Evolutionary conservation across 1,140 invertebrate genomes (phyloP), one percentile per base, ranked within the genome.

Genomic region (Eupeodes corollae): DNA sequence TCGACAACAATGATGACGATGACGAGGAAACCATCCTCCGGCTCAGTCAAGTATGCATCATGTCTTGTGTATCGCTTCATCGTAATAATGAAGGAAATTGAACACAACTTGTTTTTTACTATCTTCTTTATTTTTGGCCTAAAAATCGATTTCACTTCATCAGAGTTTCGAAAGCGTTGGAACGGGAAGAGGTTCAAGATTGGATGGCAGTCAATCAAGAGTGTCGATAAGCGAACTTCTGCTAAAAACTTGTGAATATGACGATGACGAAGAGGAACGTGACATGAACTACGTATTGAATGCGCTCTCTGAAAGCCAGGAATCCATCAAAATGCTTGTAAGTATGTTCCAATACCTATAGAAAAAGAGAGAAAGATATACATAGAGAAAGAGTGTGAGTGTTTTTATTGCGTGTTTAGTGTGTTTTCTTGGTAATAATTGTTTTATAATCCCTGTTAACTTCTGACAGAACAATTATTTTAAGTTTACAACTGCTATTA

Each of bases 321-420:
- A 46, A 42, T 58, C 58, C n/a, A 38, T 61, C 9, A 49, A 38
- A 30, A 55, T 47, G 32, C 46, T 60, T 50, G 57, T 59, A 51
- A 46, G 13, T 32, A 8, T 26, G 8, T 5, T 26, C 37, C 15
- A 16, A 3, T 47, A 11, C 38, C 11, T 19, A 43, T 21, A 21
- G 40, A 26, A n/a, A n/a, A n/a, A n/a, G n/a, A n/a, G n/a, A n/a
- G n/a, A n/a, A n/a, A n/a, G n/a, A n/a, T n/a, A n/a, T n/a, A n/a
- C n/a, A n/a, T n/a, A n/a, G n/a, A n/a, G n/a, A n/a, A n/a, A n/a
- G n/a, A n/a, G n/a, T n/a, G n/a, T 26, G 21, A 26, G 21, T 26
- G 21, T 26, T 5, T 26, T 26, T 26, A 5, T 26, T 26, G 3
- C 8, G 3, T 26, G 3, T 26, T 26, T 26, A 26, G 3, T 26